Percentiles rank a stretch among this genome's conserved stretches.
Conservation (phyloP, 2,888 invertebrate genomes). For the Molanna angustata region DNA sequence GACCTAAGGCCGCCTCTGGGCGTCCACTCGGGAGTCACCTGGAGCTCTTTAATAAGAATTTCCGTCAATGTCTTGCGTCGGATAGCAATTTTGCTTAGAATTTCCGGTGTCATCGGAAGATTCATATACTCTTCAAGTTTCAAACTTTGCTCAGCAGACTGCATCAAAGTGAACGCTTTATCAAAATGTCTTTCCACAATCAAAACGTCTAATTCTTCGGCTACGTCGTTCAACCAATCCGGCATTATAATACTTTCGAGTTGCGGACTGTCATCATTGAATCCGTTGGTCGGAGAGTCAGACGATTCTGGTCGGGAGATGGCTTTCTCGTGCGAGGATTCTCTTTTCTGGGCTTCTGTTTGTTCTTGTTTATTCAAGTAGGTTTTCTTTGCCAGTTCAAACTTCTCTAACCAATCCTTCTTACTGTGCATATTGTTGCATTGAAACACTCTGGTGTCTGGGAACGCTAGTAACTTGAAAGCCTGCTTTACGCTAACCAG, state of each 20-base stretch:
- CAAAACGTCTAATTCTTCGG: slow-evolving; percentile 92
- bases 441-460: slow-evolving; percentile 89
- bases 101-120: slow-evolving; percentile 46
- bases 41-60: slow-evolving; percentile 83
- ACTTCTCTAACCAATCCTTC: slow-evolving; percentile 92
- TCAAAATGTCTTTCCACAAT: slow-evolving; percentile 96
- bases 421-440: slow-evolving; percentile 77
- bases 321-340: slow-evolving; percentile 45
- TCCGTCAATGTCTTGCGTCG: slow-evolving; percentile 78
- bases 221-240: slow-evolving; percentile 87
- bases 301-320: slow-evolving; percentile 41
- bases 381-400: slow-evolving; percentile 86
- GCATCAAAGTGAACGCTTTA: slow-evolving; percentile 81
- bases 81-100: slow-evolving; percentile 61
- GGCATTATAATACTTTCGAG: slow-evolving; percentile 54
- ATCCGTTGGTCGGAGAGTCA: slow-evolving; percentile 49
- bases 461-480: slow-evolving; percentile 91
- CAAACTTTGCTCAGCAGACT: slow-evolving; percentile 50
- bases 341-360: slow-evolving; percentile 48
- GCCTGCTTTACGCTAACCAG: slow-evolving; percentile 87
- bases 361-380: slow-evolving; percentile 63
- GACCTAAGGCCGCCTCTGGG: slow-evolving; percentile 87
- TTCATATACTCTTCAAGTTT: slow-evolving; percentile 45
- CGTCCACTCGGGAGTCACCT: slow-evolving; percentile 86
- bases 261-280: slow-evolving; percentile 48